Base-by-base conservation (phyloP, 2,888 invertebrate species). In the Pediacus dermestoides region DNA sequence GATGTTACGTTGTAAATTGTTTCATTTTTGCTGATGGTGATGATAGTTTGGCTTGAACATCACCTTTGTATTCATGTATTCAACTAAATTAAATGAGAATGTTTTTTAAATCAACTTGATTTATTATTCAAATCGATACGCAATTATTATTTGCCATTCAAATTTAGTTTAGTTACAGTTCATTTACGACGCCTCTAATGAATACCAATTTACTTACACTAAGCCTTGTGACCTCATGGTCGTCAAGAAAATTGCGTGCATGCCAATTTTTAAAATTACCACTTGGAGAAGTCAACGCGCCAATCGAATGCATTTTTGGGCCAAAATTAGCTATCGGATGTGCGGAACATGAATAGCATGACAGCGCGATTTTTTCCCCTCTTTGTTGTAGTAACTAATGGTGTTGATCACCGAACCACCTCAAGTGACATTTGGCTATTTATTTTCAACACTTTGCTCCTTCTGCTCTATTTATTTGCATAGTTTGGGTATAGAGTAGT, bases 361-460 rank as follows among this genome's bases (percentile, higher is more conserved):
- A n/a, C n/a, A n/a, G n/a, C n/a, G n/a, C n/a, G n/a, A n/a, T n/a
- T n/a, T n/a, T 18, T 6, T 18, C 21, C 21, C 21, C 6, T 18
- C 21, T 18, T 7, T 18, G n/a, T 18, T 18, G n/a, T 18, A 7
- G n/a, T n/a, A 18, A 18, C 21, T 18, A 18, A 18, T 18, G 21
- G 21, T 18, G n/a, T 18, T 6, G n/a, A n/a, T n/a, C n/a, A n/a
- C n/a, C 21, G 6, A 18, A 7, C n/a, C 21, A n/a, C 6, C n/a
- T 18, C 21, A 18, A 18, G 21, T 18, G 21, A 18, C 21, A 18
- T 18, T 18, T 18, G 21, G 21, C 21, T 18, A 18, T 18, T 18
- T 18, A 18, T 18, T 18, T 18, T 18, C 21, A 18, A 18, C 21
- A 18, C 21, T 18, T 18, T 18, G 6, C n/a, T 18, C 21, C 21